Evolutionary conservation across 2,888 invertebrate genomes (phyloP), one percentile per base, ranked within the genome.

Genomic region (Glaucopsyche alexis): DNA sequence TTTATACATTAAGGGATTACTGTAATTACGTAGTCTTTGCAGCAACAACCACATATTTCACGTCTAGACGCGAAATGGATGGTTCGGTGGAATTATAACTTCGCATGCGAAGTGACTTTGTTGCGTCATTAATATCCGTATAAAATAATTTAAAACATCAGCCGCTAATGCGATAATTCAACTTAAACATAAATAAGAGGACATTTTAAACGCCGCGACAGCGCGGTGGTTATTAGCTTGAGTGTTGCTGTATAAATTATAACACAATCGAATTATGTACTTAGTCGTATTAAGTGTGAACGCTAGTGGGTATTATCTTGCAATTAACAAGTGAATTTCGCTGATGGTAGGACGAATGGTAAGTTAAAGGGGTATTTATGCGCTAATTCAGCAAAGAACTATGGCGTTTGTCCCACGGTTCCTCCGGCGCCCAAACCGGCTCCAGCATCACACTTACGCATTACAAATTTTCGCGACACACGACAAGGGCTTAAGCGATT

Each of bases 1-100:
- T 79, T 72, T 74, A 72, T 75, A 77, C 79, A 78, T 79, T 77
- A 79, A 76, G 75, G 76, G 77, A 79, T 79, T 79, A 77, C 75
- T 75, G 78, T 78, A 78, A 79, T 79, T 78, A 79, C 76, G 74
- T 77, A 77, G 74, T 76, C 69, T 77, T 76, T 75, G 75, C 75
- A 76, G 73, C 71, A 73, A 60, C 72, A 73, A 73, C 75, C 74
- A 75, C 76, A 78, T 74, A 77, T 77, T 75, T 78, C 78, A 74
- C 76, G 75, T 50, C 72, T 71, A 71, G 75, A 77, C 77, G 75
- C 76, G 69, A 75, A 75, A 77, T 74, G 74, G 75, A 77, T 71
- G 76, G 72, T 75, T 72, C 73, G 73, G 74, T 74, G 78, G 76
- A 75, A 75, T 76, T 78, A 77, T 75, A 75, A 38, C 40, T 72